Evolutionary conservation across 2,113 vertebrate species (phyloP).

Genomic region (Plectropomus leopardus): DNA sequence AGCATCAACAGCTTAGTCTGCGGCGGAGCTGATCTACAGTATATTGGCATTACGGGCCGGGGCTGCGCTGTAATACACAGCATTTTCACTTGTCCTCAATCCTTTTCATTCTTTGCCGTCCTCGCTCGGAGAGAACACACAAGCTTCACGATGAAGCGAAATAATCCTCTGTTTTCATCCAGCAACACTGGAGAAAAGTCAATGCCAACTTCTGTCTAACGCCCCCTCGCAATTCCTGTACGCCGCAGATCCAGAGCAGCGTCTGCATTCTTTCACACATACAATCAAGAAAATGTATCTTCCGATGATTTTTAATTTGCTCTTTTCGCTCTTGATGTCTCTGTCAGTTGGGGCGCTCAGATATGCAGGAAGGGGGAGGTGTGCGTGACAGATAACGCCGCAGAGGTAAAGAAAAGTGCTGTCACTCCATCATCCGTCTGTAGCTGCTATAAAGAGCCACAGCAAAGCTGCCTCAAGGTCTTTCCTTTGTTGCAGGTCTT

Average conservation of each 20-base stretch:
- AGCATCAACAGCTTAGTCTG: conserved; percentile 38
- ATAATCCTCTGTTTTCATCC: conserved; percentile 55
- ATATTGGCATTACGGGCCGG: conserved; percentile 17
- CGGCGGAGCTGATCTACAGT: background rate
- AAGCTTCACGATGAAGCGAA: conserved; percentile 31
- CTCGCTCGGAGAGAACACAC: conserved; percentile 19
- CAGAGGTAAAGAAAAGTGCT: conserved; percentile 29
- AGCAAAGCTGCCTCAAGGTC: conserved; percentile 61
- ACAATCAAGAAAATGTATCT: conserved; percentile 7
- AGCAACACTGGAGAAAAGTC: conserved; percentile 51
- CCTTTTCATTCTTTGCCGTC: conserved; percentile 10
- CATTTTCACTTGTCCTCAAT: conserved; percentile 37
- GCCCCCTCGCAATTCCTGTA: conserved; percentile 36
- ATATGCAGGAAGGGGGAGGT: background rate
- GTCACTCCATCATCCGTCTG: conserved; percentile 47
- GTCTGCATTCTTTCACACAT: conserved; percentile 35
- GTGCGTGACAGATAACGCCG: conserved; percentile 49
- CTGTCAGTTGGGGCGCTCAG: background rate
- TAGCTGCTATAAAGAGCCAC: conserved; percentile 42
- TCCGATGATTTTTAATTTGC: conserved; percentile 22
- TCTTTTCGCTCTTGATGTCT: background rate
- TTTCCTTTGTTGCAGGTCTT: conserved; percentile 55
- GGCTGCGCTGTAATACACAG: conserved; percentile 15
- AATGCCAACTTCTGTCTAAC: conserved; percentile 47
- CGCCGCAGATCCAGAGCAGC: background rate